phyloP scores from a whole-genome alignment of 2,888 invertebrate genomes.

The Drosophila quinaria region DNA sequence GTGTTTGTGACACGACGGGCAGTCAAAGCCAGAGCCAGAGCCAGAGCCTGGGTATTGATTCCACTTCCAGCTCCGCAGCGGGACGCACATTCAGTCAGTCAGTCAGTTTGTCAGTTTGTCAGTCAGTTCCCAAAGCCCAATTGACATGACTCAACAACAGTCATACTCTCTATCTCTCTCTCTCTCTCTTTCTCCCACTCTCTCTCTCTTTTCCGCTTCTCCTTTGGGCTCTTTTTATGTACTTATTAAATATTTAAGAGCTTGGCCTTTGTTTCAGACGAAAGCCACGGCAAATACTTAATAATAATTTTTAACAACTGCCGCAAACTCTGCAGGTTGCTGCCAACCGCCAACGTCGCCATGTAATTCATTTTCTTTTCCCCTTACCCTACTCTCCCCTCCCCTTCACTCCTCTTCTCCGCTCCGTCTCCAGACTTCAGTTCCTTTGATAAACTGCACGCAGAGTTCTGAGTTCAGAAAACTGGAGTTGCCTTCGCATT shows the following conservation, averaged over 20 bases:
- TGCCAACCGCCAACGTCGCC: slow-evolving; percentile 25
- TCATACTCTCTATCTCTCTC: slow-evolving; percentile 31
- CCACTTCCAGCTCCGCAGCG: slow-evolving; percentile 65
- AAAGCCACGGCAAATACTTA: slow-evolving; percentile 73
- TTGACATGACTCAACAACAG: slow-evolving; percentile 80
- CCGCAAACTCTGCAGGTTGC: slow-evolving; percentile 64
- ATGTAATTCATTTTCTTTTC: slow-evolving; percentile 55
- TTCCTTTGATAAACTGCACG: slow-evolving; percentile 71
- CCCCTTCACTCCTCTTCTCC: background rate
- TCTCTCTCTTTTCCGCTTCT: slow-evolving; percentile 11
- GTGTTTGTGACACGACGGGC: slow-evolving; percentile 52
- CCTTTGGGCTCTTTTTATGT: slow-evolving; percentile 59
- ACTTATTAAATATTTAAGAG: slow-evolving; percentile 80
- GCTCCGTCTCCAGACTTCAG: slow-evolving; percentile 1
- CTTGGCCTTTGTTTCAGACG: slow-evolving; percentile 75
- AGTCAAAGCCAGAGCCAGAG: slow-evolving; percentile 52
- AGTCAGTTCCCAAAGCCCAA: slow-evolving; percentile 65
- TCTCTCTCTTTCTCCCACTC: slow-evolving; percentile 3
- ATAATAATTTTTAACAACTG: slow-evolving; percentile 74
- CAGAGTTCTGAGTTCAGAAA: slow-evolving; percentile 29
- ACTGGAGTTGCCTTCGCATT: slow-evolving; percentile 43
- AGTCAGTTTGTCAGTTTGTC: slow-evolving; percentile 20
- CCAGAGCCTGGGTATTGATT: slow-evolving; percentile 70
- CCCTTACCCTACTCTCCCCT: background rate
- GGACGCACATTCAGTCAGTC: slow-evolving; percentile 43